Percentiles rank a stretch among this genome's conserved stretches.
Conservation (phyloP, 2,888 invertebrate species). For the Theretra japonica region DNA sequence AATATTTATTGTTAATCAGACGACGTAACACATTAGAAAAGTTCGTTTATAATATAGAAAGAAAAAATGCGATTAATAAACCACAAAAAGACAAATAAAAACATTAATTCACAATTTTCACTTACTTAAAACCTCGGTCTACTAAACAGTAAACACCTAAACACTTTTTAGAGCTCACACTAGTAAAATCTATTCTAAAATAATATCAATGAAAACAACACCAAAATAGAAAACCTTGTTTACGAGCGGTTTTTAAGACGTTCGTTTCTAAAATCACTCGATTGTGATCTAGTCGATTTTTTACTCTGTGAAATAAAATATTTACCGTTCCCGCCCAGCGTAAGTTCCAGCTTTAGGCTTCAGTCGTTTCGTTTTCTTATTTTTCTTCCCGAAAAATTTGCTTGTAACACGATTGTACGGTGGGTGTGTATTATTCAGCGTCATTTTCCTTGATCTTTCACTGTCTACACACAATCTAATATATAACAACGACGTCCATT, state of each 20-base stretch:
- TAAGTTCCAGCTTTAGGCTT: slow-evolving; percentile 73
- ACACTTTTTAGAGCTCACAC: neutral
- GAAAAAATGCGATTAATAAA: no score
- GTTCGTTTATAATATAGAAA: no score
- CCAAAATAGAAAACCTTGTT: neutral
- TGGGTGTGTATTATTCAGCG: slow-evolving; percentile 64
- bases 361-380: slow-evolving; percentile 69
- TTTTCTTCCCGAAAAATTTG: slow-evolving; percentile 76
- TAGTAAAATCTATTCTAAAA: neutral
- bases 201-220: neutral
- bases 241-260: neutral
- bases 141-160: neutral
- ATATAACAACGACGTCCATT: neutral
- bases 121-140: no score
- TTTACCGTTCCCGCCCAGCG: slow-evolving; percentile 73
- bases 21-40: no score
- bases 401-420: slow-evolving; percentile 68
- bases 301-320: slow-evolving; percentile 27
- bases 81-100: no score
- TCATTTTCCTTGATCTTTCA: slow-evolving; percentile 55
- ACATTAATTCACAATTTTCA: no score
- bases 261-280: neutral
- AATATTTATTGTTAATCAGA: no score
- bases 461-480: neutral
- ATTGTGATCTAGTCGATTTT: neutral